Base-by-base conservation (phyloP, 2,888 invertebrate genomes). In the Frankliniella intonsa region DNA sequence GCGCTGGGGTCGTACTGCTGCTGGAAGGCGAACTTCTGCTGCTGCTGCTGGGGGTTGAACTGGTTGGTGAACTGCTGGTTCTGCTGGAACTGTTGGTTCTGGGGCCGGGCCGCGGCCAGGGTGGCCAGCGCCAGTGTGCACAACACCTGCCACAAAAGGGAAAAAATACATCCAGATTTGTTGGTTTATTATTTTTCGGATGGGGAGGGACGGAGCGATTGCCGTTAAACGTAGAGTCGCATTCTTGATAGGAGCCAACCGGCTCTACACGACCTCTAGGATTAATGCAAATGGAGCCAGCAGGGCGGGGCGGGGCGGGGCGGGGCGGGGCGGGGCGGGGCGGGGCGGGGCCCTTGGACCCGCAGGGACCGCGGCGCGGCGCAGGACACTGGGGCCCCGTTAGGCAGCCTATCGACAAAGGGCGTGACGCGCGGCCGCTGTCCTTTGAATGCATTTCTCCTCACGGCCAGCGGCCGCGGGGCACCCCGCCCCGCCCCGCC, bases 91-190 rank as follows among this genome's bases (percentile, higher is more conserved):
- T 69, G 22, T 11, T 69, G 17, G 65, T 19, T 25, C 69, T 76
- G 69, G 38, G 83, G 82, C 81, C 76, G 81, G 38, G 82, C 82
- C 50, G 81, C 19, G 7, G 81, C 82, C 50, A 82, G 79, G 65
- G 83, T 69, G 27, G 81, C 82, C 22, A 82, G 51, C 82, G 69
- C 69, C 69, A 76, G 69, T 22, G 69, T 76, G 69, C 69, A 76
- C 69, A 76, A 12, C 25, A 76, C 22, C 69, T 76, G 69, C 19
- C 17, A 62, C 11, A 62, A 14, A 10, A 3, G 7, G 62, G 17
- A 19, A 62, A 62, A 10, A n/a, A 8, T 17, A 62, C 62, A n/a
- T 62, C 62, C 62, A 8, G 62, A 62, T 62, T 17, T 19, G 55
- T n/a, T n/a, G n/a, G n/a, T 38, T 2, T 38, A 38, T 38, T 38